A percentile compares a stretch with the other conserved stretches of the same genome.
Evolutionary conservation across 2,888 invertebrate genomes (phyloP).

Genomic region (Apodemia mormo): DNA sequence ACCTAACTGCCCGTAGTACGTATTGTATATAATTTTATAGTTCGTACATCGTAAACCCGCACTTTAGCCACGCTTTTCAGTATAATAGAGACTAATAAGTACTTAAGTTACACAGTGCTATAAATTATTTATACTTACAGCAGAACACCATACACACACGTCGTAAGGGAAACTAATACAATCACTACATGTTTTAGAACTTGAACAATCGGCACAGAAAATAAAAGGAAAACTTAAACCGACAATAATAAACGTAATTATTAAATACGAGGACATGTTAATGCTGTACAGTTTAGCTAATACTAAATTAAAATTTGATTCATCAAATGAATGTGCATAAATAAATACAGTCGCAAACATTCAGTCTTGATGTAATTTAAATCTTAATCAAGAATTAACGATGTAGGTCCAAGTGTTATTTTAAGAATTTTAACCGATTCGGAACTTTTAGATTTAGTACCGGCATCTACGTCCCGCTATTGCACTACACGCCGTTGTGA

Average conservation of each 20-base stretch:
- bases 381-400: background rate
- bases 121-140: constrained; percentile 42
- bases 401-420: no score
- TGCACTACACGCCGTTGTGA: no score
- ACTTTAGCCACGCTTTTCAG: no score
- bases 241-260: background rate
- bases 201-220: constrained; percentile 36
- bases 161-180: constrained; percentile 51
- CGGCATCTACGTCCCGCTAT: no score
- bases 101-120: no score
- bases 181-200: constrained; percentile 44
- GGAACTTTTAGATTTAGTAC: no score
- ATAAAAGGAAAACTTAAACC: constrained; percentile 23
- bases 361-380: background rate
- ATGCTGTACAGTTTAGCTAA: background rate
- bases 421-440: no score
- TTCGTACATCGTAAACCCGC: no score
- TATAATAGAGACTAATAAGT: no score
- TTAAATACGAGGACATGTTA: background rate
- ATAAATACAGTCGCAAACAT: background rate
- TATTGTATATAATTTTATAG: no score
- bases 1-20: no score
- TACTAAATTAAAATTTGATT: background rate
- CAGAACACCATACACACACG: constrained; percentile 59
- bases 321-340: background rate